These are phyloP conservation scores for Argyresthia goedartella DNA, from an alignment of 2,888 invertebrate species.

Conservation along the genomic window DNA sequence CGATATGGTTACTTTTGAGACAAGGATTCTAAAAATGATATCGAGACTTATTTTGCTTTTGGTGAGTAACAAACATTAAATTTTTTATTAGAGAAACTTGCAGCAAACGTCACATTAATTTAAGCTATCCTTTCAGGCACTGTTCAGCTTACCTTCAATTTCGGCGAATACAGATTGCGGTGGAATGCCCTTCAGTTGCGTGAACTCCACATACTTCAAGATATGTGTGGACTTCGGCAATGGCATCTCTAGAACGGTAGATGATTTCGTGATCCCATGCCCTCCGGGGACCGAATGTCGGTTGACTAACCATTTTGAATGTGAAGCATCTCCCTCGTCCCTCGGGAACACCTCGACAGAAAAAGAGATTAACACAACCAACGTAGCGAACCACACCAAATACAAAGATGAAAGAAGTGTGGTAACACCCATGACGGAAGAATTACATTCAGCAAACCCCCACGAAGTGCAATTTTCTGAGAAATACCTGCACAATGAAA, in stretches of 20 bases:
- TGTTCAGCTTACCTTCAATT: slow-evolving; percentile 22
- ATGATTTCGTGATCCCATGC: slow-evolving; percentile 45
- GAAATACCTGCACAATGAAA: slow-evolving; percentile 6
- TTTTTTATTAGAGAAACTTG: neutral
- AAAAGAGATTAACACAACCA: slow-evolving; percentile 11
- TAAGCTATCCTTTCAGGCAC: slow-evolving; percentile 30
- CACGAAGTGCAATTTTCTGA: slow-evolving; percentile 9
- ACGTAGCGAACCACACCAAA: slow-evolving; percentile 14
- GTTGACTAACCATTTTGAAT: slow-evolving; percentile 42
- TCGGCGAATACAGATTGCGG: slow-evolving; percentile 36
- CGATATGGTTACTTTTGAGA: neutral
- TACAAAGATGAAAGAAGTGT: slow-evolving; percentile 1
- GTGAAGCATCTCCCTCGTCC: slow-evolving; percentile 28
- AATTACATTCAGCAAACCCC: neutral
- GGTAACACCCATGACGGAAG: slow-evolving; percentile 2
- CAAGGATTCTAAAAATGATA: slow-evolving; percentile 25
- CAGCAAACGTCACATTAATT: neutral
- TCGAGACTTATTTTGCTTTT: neutral
- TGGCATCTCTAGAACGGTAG: slow-evolving; percentile 47
- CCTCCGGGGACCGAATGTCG: slow-evolving; percentile 43
- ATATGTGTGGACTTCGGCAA: slow-evolving; percentile 60
- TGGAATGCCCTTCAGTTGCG: slow-evolving; percentile 58
- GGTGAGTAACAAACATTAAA: neutral
- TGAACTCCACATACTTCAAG: slow-evolving; percentile 57
- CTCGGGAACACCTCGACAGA: slow-evolving; percentile 19